Evolutionary conservation across 2,113 vertebrate genomes (phyloP), one percentile per base, ranked within the genome.

Genomic region (rat (Rattus norvegicus)): DNA sequence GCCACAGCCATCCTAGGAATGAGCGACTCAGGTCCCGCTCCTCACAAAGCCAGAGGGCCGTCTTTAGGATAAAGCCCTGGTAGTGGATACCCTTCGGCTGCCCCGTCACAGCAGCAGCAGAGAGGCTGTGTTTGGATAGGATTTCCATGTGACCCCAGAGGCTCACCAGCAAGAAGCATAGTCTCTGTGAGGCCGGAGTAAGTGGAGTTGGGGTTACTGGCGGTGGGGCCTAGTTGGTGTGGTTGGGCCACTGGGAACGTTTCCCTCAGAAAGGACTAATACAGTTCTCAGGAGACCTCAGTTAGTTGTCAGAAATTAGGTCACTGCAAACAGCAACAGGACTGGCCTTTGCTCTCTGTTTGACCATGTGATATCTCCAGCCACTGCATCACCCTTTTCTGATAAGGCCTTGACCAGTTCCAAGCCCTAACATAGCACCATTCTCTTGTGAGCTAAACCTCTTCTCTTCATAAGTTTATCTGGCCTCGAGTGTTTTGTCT

Each of bases 61-160:
- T 33, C 26, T 63, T 33, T 2, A 85, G 88, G 28, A 30, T 49
- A 61, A 73, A 26, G 7, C 52, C 14, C 3, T 7, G 20, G n/a
- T 6, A 13, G 9, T 24, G 14, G 39, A 28, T 47, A 10, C 0
- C 88, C 56, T 3, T 2, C 63, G 73, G 0, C 11, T 0, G 2
- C 6, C 54, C 13, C 0, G 10, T 12, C 33, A 24, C 39, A 30
- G 59, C n/a, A 11, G 7, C 12, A 2, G 14, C 0, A 28, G 30
- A 5, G 24, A 36, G 67, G 22, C 54, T 52, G 19, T 13, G 11
- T 36, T 39, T 52, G 28, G 47, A 36, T 52, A 14, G 11, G 26
- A 63, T 13, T 65, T 43, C 17, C 36, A 7, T 3, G 14, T 12
- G 49, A n/a, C 39, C n/a, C 28, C 13, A 33, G 22, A 16, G n/a